Evolutionary conservation across 2,797 vertebrate species (phyloP).

Genomic region (Mus caroli): DNA sequence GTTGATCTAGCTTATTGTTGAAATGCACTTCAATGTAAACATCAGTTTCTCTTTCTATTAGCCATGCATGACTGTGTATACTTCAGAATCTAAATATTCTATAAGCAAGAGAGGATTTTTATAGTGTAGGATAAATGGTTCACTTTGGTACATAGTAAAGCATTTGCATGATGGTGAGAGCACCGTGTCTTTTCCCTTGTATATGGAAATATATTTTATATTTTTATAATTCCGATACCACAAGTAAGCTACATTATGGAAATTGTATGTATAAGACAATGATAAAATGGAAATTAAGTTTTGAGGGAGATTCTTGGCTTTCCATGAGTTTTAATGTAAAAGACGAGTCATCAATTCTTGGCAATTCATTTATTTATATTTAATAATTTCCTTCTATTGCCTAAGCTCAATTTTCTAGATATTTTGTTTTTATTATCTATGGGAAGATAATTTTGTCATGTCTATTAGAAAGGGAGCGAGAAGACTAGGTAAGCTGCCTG

Average conservation of each 20-base stretch:
- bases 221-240: conserved; percentile 1
- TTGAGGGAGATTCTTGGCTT: neutral
- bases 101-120: neutral
- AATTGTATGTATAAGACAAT: conserved; percentile 1
- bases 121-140: neutral
- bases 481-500: neutral
- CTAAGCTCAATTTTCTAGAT: neutral
- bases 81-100: conserved; percentile 41
- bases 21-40: conserved; percentile 25
- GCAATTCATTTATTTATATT: neutral
- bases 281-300: neutral
- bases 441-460: neutral
- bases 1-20: neutral
- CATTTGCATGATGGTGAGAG: neutral
- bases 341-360: neutral
- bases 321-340: neutral
- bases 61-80: neutral
- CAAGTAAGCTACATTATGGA: neutral
- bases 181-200: neutral
- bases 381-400: neutral
- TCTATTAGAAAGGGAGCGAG: neutral
- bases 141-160: neutral
- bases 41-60: neutral
- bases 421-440: neutral
- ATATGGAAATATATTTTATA: neutral